These are phyloP conservation scores for Sinopyrophorus schimmeli DNA, from an alignment of 2,888 invertebrate species.

Conservation along the genomic window DNA sequence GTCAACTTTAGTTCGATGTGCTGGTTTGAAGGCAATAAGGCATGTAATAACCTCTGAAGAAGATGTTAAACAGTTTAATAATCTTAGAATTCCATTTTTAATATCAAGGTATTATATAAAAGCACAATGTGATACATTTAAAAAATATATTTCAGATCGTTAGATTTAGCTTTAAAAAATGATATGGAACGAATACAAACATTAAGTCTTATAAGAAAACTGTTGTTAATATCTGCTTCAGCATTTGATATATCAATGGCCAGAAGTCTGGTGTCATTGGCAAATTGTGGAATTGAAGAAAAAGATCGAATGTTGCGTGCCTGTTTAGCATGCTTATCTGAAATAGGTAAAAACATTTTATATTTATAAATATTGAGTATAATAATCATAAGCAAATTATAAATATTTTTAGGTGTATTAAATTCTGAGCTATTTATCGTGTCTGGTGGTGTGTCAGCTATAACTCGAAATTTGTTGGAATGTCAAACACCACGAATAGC, in stretches of 20 bases:
- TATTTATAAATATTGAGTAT: no score
- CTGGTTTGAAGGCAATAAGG: constrained; percentile 82
- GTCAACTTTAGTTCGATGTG: constrained; percentile 87
- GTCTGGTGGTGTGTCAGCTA: constrained; percentile 81
- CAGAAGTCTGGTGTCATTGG: constrained; percentile 80
- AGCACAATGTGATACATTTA: constrained; percentile 28
- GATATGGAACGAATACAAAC: constrained; percentile 93
- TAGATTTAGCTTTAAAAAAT: constrained; percentile 87
- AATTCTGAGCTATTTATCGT: constrained; percentile 80
- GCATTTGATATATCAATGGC: constrained; percentile 76
- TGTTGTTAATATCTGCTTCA: constrained; percentile 66
- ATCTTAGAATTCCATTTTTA: constrained; percentile 81
- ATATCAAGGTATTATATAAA: constrained; percentile 65
- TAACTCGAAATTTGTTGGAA: constrained; percentile 80
- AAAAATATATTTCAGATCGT: constrained; percentile 63
- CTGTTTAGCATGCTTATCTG: constrained; percentile 85
- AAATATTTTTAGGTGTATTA: constrained; percentile 65
- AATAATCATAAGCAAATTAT: no score
- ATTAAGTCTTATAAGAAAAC: constrained; percentile 77
- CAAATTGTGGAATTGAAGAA: constrained; percentile 76
- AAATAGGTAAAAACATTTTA: constrained; percentile 67
- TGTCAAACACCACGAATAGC: constrained; percentile 87
- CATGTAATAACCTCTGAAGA: constrained; percentile 78
- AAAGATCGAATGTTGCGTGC: constrained; percentile 83
- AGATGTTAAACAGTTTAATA: constrained; percentile 78